These are phyloP conservation scores for Leptodactylus fuscus DNA, from an alignment of 2,113 vertebrate genomes.

Conservation along the genomic window DNA sequence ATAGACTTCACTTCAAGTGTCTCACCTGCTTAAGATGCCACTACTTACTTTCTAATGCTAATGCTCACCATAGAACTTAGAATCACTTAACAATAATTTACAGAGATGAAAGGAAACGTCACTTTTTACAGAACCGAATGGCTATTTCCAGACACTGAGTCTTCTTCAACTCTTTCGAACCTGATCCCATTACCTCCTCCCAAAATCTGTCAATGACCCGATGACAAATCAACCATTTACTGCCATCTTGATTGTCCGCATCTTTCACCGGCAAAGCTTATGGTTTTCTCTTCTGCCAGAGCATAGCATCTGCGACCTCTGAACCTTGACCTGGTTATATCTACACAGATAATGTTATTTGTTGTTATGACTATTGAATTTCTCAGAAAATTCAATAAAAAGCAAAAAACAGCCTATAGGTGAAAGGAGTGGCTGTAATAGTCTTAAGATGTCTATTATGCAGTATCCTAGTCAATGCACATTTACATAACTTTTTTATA, in stretches of 20 bases:
- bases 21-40: background rate
- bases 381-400: background rate
- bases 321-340: conserved; percentile 21
- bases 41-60: background rate
- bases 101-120: conserved; percentile 7
- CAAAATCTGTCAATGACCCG: conserved; percentile 28
- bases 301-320: background rate
- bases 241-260: conserved; percentile 34
- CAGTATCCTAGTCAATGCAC: background rate
- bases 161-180: conserved; percentile 10
- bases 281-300: background rate
- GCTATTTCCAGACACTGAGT: conserved; percentile 4
- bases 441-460: background rate
- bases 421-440: background rate
- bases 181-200: conserved; percentile 17
- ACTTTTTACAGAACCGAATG: conserved; percentile 11
- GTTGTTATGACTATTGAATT: background rate
- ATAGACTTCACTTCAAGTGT: background rate
- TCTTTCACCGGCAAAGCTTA: conserved; percentile 11
- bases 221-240: conserved; percentile 44
- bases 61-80: background rate
- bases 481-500: too few relatives aligned
- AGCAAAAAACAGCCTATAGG: background rate
- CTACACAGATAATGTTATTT: background rate
- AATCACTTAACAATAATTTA: conserved; percentile 28